These are phyloP conservation scores for Falco biarmicus DNA, from an alignment of 2,797 vertebrate species.

Conservation along the genomic window DNA sequence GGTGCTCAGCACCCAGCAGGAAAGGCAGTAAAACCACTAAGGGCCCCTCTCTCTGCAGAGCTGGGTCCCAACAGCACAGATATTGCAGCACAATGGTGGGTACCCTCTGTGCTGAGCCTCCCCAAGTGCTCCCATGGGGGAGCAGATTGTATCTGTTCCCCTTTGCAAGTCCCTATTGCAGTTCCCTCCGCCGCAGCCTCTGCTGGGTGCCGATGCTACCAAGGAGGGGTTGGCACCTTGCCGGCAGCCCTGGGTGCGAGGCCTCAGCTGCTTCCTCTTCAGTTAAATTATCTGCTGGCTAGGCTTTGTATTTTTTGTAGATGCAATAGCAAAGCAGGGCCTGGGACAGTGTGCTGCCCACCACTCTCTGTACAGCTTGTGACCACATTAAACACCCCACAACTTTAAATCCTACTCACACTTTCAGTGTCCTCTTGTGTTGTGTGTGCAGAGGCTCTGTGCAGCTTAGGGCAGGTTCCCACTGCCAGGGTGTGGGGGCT, in stretches of 20 bases:
- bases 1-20: neutral
- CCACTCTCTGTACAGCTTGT: neutral
- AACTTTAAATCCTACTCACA: neutral
- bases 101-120: neutral
- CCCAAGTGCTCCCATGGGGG: rapidly evolving
- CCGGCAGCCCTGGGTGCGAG: neutral
- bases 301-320: neutral
- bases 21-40: neutral
- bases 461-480: no score
- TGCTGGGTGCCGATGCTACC: rapidly evolving
- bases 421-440: neutral
- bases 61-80: rapidly evolving
- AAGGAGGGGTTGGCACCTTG: neutral
- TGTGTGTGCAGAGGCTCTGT: rapidly evolving
- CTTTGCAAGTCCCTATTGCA: rapidly evolving
- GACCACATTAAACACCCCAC: neutral
- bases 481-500: neutral
- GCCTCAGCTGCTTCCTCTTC: neutral
- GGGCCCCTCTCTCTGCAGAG: neutral
- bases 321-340: neutral
- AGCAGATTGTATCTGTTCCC: neutral
- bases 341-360: rapidly evolving
- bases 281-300: neutral
- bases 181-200: rapidly evolving
- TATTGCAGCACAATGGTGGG: neutral